phyloP scores from a whole-genome alignment of 2,113 vertebrate genomes.

The Numida meleagris region DNA sequence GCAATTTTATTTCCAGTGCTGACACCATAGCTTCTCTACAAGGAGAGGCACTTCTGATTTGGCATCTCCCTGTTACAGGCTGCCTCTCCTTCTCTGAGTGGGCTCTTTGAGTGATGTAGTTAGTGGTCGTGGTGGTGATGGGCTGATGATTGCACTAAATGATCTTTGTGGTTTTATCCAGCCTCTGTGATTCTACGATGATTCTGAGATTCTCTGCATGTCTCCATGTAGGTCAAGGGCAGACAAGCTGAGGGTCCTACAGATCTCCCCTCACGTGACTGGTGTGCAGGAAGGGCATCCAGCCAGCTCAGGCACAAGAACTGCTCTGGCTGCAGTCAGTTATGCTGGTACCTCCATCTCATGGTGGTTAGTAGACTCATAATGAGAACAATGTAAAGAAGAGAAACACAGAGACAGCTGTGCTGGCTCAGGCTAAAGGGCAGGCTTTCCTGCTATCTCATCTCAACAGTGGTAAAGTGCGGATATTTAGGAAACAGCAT shows the following conservation, averaged over 20 bases:
- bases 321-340: neutral
- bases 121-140: too few relatives aligned
- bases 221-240: neutral
- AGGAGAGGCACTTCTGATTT: neutral
- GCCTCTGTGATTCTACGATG: too few relatives aligned
- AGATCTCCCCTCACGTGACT: neutral
- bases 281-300: neutral
- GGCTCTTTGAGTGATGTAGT: neutral
- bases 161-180: too few relatives aligned
- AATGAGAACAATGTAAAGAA: neutral
- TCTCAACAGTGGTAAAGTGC: neutral
- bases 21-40: neutral
- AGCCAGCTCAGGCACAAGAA: neutral
- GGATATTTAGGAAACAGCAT: neutral
- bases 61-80: neutral
- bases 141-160: too few relatives aligned
- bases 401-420: neutral
- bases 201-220: too few relatives aligned
- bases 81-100: neutral
- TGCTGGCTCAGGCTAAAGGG: neutral
- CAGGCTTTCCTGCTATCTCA: neutral
- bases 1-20: neutral
- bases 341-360: neutral
- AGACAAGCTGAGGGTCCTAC: accelerated
- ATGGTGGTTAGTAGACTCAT: neutral